These are phyloP conservation scores for Gyrodactylus salaris DNA, from an alignment of 1,140 invertebrate genomes.

Conservation along the genomic window DNA sequence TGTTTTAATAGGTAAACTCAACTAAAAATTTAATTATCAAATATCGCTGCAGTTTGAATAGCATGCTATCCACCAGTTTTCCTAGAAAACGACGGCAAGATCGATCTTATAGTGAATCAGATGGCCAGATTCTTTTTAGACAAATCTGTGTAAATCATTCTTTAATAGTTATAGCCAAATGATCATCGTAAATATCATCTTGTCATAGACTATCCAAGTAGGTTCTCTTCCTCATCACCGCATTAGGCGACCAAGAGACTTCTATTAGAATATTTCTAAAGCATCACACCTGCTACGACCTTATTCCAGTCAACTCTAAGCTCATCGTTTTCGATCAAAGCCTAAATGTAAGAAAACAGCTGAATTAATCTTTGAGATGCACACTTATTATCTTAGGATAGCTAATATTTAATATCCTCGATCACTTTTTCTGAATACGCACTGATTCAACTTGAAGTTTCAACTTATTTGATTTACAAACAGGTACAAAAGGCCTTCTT, in stretches of 20 bases:
- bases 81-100: background rate
- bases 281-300: constrained; percentile 80
- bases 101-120: background rate
- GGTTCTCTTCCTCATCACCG: background rate
- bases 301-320: constrained; percentile 79
- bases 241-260: background rate
- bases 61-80: background rate
- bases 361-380: background rate
- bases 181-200: background rate
- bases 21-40: too few species aligned
- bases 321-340: constrained; percentile 82
- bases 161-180: background rate
- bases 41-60: too few species aligned
- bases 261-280: constrained; percentile 49
- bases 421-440: too few species aligned
- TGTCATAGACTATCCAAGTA: background rate
- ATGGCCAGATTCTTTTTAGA: background rate
- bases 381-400: background rate
- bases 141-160: background rate
- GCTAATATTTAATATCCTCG: too few species aligned
- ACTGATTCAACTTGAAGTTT: background rate
- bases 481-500: constrained; percentile 66
- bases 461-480: background rate
- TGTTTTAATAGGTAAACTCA: too few species aligned
- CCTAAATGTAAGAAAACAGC: constrained; percentile 23